Evolutionary conservation across 2,797 vertebrate genomes (phyloP).

Genomic region (Macropus fuliginosus): DNA sequence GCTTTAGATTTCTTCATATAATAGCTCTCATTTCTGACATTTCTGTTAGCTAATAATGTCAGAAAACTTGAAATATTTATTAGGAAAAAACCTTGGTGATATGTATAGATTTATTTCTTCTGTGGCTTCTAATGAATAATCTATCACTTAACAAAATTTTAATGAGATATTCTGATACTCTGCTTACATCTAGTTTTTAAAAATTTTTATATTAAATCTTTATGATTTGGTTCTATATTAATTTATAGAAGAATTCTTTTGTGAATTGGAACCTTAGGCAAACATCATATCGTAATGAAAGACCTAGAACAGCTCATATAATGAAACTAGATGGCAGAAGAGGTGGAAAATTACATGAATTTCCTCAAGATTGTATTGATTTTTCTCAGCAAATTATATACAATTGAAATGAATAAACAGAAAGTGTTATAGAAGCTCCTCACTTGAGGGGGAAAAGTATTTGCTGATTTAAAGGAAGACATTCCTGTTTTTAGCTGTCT

Average conservation of each 20-base stretch:
- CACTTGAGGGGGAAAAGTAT: not conserved
- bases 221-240: not conserved
- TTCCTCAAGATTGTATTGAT: not conserved
- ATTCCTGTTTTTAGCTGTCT: constrained; percentile 71
- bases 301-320: not conserved
- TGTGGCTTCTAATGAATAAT: not conserved
- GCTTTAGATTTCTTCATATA: not conserved
- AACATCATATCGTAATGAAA: not conserved
- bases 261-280: not conserved
- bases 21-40: not conserved
- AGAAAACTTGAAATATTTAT: not conserved
- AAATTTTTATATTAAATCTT: not conserved
- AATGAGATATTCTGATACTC: not conserved
- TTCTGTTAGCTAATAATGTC: not conserved
- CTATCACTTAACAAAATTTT: not conserved
- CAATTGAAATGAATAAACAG: not conserved
- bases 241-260: not conserved
- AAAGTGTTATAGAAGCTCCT: not conserved
- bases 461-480: constrained; percentile 11
- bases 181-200: not conserved
- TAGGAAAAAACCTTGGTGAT: not conserved
- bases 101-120: not conserved
- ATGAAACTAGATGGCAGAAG: not conserved
- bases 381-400: not conserved
- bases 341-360: not conserved